Percentiles rank a stretch among this genome's conserved stretches.
Conservation (phyloP, 2,888 invertebrate species). For the Chloroclystis v-ata region DNA sequence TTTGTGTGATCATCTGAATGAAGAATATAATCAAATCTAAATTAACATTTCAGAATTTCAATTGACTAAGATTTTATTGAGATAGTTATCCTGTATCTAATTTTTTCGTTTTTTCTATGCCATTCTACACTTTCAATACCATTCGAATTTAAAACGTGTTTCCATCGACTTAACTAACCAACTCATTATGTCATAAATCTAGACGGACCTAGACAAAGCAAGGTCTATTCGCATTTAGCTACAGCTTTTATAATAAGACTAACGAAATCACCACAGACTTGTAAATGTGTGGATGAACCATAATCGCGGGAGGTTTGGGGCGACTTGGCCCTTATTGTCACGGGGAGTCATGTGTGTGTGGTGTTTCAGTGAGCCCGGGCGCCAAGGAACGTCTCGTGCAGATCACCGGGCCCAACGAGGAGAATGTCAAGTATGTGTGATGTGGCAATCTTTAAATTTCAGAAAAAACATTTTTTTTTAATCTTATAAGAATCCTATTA, state of each 20-base stretch:
- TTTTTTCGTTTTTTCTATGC: too few species aligned
- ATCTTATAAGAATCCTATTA: too few species aligned
- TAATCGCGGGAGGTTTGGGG: constrained; percentile 1
- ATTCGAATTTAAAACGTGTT: too few species aligned
- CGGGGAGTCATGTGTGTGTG: constrained; percentile 28
- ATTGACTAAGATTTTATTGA: too few species aligned
- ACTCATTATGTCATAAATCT: neutral
- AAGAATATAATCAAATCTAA: too few species aligned
- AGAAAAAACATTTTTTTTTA: too few species aligned
- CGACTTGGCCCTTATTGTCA: constrained; percentile 8
- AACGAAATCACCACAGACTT: constrained; percentile 16
- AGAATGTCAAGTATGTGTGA: constrained; percentile 89
- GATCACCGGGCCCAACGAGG: constrained; percentile 95
- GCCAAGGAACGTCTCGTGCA: constrained; percentile 97
- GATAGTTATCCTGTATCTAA: too few species aligned
- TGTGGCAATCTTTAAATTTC: too few species aligned
- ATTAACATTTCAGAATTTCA: too few species aligned
- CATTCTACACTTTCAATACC: too few species aligned
- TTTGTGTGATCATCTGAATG: too few species aligned
- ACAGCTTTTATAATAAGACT: constrained; percentile 41
- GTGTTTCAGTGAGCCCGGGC: constrained; percentile 91
- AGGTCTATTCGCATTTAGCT: constrained; percentile 54
- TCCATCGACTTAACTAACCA: neutral
- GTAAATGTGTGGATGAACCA: constrained; percentile 2
- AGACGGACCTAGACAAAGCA: neutral